Base-by-base conservation (phyloP, 2,888 invertebrate genomes). In the Watsonalla binaria region DNA sequence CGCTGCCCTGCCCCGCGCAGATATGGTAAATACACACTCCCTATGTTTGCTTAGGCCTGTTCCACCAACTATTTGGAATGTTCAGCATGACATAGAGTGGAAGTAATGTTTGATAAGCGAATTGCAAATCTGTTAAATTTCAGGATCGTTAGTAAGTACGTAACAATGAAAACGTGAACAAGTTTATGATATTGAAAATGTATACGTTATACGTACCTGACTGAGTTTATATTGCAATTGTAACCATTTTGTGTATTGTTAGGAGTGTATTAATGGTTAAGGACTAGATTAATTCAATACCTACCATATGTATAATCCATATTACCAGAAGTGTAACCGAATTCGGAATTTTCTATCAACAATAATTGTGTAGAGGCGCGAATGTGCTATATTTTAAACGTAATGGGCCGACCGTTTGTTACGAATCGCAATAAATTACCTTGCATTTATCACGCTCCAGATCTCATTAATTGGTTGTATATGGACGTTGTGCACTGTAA, bases 351-450 rank as follows among this genome's bases (percentile, higher is more conserved):
- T 14, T 14, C 70, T 66, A 68, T 74, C 62, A 63, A 63, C 70
- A 72, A 70, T 75, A 74, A 74, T 66, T 77, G 68, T 69, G 65
- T 68, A 66, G 64, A 76, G 72, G 76, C 76, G 76, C 67, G 73
- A 83, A 80, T 75, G 76, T 76, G 82, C 81, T 75, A 83, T 84
- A 83, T 83, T 85, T 86, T 81, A 82, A 81, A 79, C 72, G 78
- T 82, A 86, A 86, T 83, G 80, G 80, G 70, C 63, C 75, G 78
- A 81, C 75, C 74, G 78, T 74, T 79, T 67, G 75, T 72, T 66
- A 71, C 72, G 76, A 78, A 80, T 80, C 73, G 78, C 80, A 80
- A 85, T 84, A 83, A 83, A 86, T 86, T 80, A 82, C 82, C 68
- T 77, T 74, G 76, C 86, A 85, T 86, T 84, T 84, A 85, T 84